Conservation (phyloP, 2,797 vertebrate genomes). For the Lacerta viridis region DNA sequence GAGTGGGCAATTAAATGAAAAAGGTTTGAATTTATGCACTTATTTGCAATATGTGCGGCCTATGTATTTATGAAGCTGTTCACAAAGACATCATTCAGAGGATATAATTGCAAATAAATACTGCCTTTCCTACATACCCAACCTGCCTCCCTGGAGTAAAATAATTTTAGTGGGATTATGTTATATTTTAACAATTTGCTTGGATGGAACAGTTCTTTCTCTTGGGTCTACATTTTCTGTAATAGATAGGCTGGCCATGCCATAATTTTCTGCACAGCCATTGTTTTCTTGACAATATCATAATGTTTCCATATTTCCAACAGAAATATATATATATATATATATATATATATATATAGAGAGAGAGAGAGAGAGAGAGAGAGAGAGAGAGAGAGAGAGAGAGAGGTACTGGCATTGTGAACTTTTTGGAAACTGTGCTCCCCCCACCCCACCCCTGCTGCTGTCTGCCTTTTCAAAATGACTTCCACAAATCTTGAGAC, state of each 20-base stretch:
- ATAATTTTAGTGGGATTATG: slow-evolving; percentile 53
- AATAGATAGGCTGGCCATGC: slow-evolving; percentile 14
- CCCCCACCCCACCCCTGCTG: neutral
- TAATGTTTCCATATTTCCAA: slow-evolving; percentile 43
- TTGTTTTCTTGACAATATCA: slow-evolving; percentile 48
- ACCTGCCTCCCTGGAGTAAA: slow-evolving; percentile 39
- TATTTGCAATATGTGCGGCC: slow-evolving; percentile 41
- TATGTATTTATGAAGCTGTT: slow-evolving; percentile 36
- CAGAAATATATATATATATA: neutral
- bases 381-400: too few relatives aligned
- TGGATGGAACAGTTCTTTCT: slow-evolving; percentile 39
- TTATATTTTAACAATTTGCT: slow-evolving; percentile 44
- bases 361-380: too few relatives aligned
- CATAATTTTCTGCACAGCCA: slow-evolving; percentile 38
- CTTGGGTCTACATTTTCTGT: neutral
- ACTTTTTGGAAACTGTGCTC: slow-evolving; percentile 15
- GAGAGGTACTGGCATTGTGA: slow-evolving; percentile 27
- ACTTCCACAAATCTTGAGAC: slow-evolving; percentile 37
- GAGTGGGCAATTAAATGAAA: slow-evolving; percentile 51
- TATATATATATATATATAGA: neutral
- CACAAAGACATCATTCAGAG: slow-evolving; percentile 45
- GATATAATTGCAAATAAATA: slow-evolving; percentile 57
- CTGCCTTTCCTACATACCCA: slow-evolving; percentile 35
- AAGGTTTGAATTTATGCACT: slow-evolving; percentile 51
- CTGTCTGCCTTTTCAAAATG: slow-evolving; percentile 51